Evolutionary conservation across 2,113 vertebrate genomes (phyloP), one percentile per base, ranked within the genome.

Genomic region (Albula goreensis): DNA sequence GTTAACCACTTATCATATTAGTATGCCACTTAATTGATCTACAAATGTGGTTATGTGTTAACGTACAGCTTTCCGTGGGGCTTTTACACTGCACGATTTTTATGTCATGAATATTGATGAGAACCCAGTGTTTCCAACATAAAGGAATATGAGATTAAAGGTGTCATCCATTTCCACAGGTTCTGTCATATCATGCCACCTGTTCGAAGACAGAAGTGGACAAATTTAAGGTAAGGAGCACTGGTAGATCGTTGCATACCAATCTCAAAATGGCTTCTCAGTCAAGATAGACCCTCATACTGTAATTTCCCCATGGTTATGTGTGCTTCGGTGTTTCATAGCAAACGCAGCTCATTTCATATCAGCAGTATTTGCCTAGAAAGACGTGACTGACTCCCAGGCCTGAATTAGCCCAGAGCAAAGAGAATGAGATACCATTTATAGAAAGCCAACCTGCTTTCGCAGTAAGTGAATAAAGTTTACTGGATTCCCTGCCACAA

Each of bases 151-250:
- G 17, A 25, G 31, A 82, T 52, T 86, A 84, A 86, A 79, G 22
- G 31, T 91, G 80, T 89, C 51, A 80, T 95, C 93, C 90, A 93
- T 88, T 90, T 19, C 22, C 88, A 31, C 94, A 99, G 98, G 97
- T 99, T 57, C 95, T 99, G 80, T 99, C 98, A 79, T 99, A 99
- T 88, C 98, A 99, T 78, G 98, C 98, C 85, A 99, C 98, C 6
- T 99, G 98, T 95, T 98, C 97, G 6, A 99, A 99, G 96, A 96
- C 97, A 81, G 98, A 99, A 96, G 98, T 99, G 86, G 98, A 99
- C 95, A 99, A 98, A 95, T 98, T 99, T 93, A 99, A 99, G 98
- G 98, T 99, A 96, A 96, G 92, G 22, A 84, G 84, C 85, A 84
- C 53, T 15, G 9, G 82, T 63, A 83, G 22, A 9, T 31, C 70